phyloP scores from a whole-genome alignment of 1,140 invertebrate genomes.

The Mizuhopecten yessoensis region DNA sequence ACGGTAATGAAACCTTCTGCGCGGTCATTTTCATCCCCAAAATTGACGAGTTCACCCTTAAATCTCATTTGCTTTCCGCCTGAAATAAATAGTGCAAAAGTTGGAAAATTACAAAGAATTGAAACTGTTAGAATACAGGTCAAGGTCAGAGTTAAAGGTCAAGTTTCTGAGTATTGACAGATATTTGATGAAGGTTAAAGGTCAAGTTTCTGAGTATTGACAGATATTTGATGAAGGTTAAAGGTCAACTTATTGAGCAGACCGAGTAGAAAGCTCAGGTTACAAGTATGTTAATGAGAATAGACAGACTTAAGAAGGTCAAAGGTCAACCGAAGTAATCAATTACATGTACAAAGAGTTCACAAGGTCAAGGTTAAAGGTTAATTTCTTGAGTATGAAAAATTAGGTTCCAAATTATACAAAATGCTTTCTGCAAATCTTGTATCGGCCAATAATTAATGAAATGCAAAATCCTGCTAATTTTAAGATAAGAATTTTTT shows the following conservation, averaged over 20 bases:
- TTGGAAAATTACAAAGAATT: neutral
- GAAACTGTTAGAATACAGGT: neutral
- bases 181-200: neutral
- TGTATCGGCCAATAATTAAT: too few species aligned
- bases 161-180: neutral
- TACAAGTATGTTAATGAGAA: neutral
- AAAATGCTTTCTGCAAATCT: too few species aligned
- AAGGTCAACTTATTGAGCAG: neutral
- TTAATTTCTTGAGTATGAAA: too few species aligned
- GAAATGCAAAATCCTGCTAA: too few species aligned
- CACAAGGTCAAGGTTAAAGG: too few species aligned
- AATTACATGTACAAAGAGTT: too few species aligned
- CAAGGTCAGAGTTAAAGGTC: neutral
- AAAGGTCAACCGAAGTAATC: too few species aligned
- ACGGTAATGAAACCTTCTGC: conserved; percentile 60
- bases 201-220: neutral
- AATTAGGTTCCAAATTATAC: too few species aligned
- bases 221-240: neutral
- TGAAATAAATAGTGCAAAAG: conserved; percentile 62
- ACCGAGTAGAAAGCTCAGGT: neutral
- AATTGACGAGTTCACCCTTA: conserved; percentile 74
- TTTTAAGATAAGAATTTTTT: too few species aligned
- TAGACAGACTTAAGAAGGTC: too few species aligned
- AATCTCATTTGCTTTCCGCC: conserved; percentile 66
- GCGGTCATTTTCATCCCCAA: conserved; percentile 66